Evolutionary conservation across 2,113 vertebrate species (phyloP).

Genomic region (Hydrochoerus hydrochaeris): DNA sequence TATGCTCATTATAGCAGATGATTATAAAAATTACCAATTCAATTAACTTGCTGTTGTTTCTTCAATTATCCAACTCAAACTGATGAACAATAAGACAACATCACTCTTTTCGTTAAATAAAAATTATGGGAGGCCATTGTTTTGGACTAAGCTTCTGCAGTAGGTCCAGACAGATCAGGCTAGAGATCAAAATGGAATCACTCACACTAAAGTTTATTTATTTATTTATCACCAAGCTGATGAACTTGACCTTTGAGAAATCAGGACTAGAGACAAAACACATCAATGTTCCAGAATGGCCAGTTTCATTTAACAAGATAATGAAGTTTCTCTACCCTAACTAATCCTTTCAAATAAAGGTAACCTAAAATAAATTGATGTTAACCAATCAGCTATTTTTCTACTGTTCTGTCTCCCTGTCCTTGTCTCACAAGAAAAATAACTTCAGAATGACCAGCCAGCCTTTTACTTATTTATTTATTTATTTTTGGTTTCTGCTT

Average conservation of each 20-base stretch:
- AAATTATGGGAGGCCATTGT: neutral
- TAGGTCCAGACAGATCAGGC: neutral
- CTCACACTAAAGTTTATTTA: neutral
- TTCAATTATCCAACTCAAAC: neutral
- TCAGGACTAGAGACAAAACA: neutral
- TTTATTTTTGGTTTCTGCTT: neutral
- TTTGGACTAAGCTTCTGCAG: neutral
- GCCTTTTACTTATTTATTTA: neutral
- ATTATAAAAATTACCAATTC: neutral
- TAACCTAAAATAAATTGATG: too few species aligned
- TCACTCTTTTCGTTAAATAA: neutral
- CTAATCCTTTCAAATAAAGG: neutral
- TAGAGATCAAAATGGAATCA: neutral
- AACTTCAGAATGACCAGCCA: neutral
- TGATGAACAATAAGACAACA: conserved; percentile 25
- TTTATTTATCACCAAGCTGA: neutral
- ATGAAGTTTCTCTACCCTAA: neutral
- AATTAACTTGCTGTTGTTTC: neutral
- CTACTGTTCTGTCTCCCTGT: neutral
- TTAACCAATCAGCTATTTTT: neutral
- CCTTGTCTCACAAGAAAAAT: neutral
- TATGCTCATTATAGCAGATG: neutral
- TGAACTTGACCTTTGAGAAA: neutral
- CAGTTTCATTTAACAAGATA: neutral
- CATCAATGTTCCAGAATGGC: neutral